Percentiles rank a stretch among this genome's conserved stretches.
Evolutionary conservation across 37 sponge, comb jelly and placozoan genomes (phyloP).

Genomic region (Aplysina aerophoba): DNA sequence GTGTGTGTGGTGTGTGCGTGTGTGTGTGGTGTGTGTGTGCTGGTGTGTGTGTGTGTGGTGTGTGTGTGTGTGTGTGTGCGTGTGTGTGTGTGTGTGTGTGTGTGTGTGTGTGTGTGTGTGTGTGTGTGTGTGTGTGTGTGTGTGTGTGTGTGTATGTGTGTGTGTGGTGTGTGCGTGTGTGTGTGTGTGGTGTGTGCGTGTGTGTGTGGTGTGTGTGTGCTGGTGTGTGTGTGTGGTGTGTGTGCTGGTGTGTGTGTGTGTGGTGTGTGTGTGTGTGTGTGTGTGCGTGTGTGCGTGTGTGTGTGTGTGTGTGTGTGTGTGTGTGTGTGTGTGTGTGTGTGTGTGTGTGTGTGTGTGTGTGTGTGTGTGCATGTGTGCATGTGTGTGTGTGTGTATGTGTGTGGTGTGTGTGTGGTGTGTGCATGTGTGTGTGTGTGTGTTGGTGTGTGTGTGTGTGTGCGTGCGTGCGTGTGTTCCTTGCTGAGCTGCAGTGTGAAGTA

Average conservation of each 20-base stretch:
- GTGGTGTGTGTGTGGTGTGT: neutral
- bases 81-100: conserved; percentile 37
- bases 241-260: neutral
- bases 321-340: neutral
- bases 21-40: conserved; percentile 36
- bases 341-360: conserved; percentile 11
- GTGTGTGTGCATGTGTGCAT: neutral
- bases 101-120: conserved; percentile 38
- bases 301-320: conserved; percentile 12
- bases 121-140: conserved; percentile 28
- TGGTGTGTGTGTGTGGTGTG: conserved; percentile 7
- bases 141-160: neutral
- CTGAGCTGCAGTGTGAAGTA: too few relatives aligned
- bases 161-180: conserved; percentile 1
- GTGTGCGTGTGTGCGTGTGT: neutral
- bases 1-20: conserved; percentile 33
- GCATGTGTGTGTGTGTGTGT: conserved; percentile 6
- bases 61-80: conserved; percentile 34
- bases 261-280: conserved; percentile 16
- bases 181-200: conserved; percentile 13
- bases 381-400: conserved; percentile 11
- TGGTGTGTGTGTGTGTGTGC: conserved; percentile 17
- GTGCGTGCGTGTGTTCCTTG: conserved; percentile 27
- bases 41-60: conserved; percentile 28
- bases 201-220: neutral